Conservation (phyloP, 2,888 invertebrate species). For the Tetramorium bicarinatum region DNA sequence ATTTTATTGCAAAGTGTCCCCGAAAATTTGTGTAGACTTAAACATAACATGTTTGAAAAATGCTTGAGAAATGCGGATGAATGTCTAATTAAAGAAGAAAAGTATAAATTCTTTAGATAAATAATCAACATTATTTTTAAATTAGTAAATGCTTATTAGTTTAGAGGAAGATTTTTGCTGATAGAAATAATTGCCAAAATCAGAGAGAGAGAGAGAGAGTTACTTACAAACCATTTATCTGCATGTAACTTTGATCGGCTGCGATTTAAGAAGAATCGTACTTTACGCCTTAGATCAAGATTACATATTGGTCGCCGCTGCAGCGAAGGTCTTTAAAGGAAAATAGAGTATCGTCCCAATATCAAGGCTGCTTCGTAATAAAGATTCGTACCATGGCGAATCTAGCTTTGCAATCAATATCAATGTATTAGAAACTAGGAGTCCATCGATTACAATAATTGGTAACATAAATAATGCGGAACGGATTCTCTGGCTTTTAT, state of each 20-base stretch:
- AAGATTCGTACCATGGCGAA: slow-evolving; percentile 67
- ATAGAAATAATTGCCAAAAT: neutral
- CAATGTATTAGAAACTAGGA: slow-evolving; percentile 61
- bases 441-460: slow-evolving; percentile 59
- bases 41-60: neutral
- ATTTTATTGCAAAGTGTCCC: neutral
- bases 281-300: slow-evolving; percentile 45
- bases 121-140: slow-evolving; percentile 64
- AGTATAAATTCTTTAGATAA: slow-evolving; percentile 69
- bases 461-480: slow-evolving; percentile 40
- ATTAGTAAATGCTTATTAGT: neutral
- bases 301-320: slow-evolving; percentile 62
- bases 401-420: slow-evolving; percentile 72
- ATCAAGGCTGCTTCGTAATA: slow-evolving; percentile 72
- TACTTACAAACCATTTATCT: slow-evolving; percentile 24
- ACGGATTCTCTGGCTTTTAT: neutral
- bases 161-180: neutral
- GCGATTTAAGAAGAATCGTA: slow-evolving; percentile 59
- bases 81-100: slow-evolving; percentile 65
- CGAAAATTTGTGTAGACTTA: neutral
- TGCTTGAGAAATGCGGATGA: neutral
- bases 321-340: slow-evolving; percentile 72
- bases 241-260: slow-evolving; percentile 46
- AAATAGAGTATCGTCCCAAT: slow-evolving; percentile 73
- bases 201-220: no score